A percentile compares a stretch with the other conserved stretches of the same genome.
These are phyloP conservation scores for Melanchra persicariae DNA, from an alignment of 2,888 invertebrate genomes.

Conservation along the genomic window DNA sequence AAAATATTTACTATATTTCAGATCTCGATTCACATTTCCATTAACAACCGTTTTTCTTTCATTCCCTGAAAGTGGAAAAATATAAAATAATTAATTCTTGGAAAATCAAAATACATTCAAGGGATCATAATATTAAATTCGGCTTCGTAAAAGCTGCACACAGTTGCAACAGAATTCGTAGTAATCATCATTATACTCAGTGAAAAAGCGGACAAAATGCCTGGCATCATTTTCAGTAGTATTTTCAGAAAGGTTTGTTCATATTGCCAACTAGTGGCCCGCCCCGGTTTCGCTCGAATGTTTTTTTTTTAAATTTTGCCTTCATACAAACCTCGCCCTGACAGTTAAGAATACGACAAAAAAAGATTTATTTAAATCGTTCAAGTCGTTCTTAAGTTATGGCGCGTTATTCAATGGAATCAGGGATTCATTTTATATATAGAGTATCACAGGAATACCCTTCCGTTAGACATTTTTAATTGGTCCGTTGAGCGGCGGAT, in stretches of 20 bases:
- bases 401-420: no score
- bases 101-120: constrained; percentile 14
- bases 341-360: no score
- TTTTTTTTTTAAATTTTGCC: no score
- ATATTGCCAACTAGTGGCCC: constrained; percentile 39
- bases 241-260: constrained; percentile 21
- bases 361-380: no score
- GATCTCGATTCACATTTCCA: background rate
- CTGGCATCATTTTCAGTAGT: constrained; percentile 20
- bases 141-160: constrained; percentile 10
- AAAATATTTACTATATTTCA: background rate
- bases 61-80: background rate
- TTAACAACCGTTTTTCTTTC: background rate
- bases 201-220: constrained; percentile 16
- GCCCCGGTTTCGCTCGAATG: no score
- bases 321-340: no score
- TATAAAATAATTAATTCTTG: constrained; percentile 5
- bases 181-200: constrained; percentile 4
- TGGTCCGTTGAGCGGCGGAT: constrained; percentile 45
- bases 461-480: constrained; percentile 60
- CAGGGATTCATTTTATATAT: no score
- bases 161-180: background rate
- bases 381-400: no score
- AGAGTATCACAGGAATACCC: constrained; percentile 38
- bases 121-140: constrained; percentile 3